These are phyloP conservation scores for Charanyca ferruginea DNA, from an alignment of 2,888 invertebrate genomes.

Conservation along the genomic window DNA sequence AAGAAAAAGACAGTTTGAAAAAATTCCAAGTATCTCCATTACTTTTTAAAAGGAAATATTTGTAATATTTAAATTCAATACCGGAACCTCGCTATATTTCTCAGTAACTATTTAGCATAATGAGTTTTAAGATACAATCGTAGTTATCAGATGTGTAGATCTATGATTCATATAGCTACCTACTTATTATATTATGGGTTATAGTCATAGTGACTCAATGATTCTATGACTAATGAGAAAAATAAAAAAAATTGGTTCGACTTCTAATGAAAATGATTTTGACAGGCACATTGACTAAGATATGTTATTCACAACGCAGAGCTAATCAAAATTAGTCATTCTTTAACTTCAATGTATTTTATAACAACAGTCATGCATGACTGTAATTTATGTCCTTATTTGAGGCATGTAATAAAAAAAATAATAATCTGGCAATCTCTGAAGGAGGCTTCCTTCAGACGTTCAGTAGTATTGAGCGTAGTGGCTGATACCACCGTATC, in stretches of 20 bases:
- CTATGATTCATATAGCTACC: conserved; percentile 47
- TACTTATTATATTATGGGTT: conserved; percentile 1
- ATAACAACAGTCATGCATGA: too few species aligned
- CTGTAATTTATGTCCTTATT: too few species aligned
- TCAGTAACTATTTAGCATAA: conserved; percentile 46
- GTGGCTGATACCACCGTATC: too few species aligned
- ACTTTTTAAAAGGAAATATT: neutral
- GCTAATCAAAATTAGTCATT: too few species aligned
- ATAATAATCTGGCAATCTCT: too few species aligned
- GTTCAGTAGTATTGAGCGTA: too few species aligned
- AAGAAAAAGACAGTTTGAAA: conserved; percentile 7
- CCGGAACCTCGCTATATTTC: conserved; percentile 34
- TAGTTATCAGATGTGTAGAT: conserved; percentile 35
- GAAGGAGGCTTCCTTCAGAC: too few species aligned
- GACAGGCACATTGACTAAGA: too few species aligned
- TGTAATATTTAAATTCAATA: conserved; percentile 38
- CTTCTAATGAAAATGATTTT: neutral
- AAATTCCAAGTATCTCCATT: conserved; percentile 6
- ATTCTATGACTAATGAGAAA: conserved; percentile 20
- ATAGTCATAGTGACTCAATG: conserved; percentile 30
- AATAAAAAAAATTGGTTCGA: conserved; percentile 7
- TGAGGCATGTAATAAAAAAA: too few species aligned
- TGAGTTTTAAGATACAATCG: conserved; percentile 37
- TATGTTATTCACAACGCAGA: too few species aligned
- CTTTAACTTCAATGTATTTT: too few species aligned